These are phyloP conservation scores for Leuciscus idus DNA, from an alignment of 2,113 vertebrate genomes.

Conservation along the genomic window DNA sequence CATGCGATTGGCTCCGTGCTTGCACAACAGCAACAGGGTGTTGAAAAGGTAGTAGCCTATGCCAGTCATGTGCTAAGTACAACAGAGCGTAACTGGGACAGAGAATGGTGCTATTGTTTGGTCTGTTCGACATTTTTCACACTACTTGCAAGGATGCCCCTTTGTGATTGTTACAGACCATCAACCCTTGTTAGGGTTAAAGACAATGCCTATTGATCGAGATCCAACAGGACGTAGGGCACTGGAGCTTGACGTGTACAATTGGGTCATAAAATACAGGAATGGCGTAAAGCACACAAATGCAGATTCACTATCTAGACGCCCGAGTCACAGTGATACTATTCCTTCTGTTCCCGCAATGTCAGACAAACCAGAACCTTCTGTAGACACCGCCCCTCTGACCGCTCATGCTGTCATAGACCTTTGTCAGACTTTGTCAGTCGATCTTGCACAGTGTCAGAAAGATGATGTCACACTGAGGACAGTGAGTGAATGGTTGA, in stretches of 20 bases:
- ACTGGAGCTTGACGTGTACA: neutral
- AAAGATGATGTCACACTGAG: slow-evolving; percentile 10
- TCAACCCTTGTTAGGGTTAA: no score
- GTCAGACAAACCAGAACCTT: neutral
- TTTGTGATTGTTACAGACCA: neutral
- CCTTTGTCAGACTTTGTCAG: slow-evolving; percentile 9
- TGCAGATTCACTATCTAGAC: neutral
- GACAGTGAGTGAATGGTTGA: neutral
- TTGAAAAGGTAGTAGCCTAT: slow-evolving; percentile 11
- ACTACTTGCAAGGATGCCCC: neutral
- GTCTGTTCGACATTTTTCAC: neutral
- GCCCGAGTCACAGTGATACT: neutral
- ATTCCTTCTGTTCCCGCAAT: neutral
- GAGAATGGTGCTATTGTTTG: slow-evolving; percentile 2
- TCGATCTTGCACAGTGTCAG: neutral
- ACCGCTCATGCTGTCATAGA: neutral
- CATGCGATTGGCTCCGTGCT: neutral
- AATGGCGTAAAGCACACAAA: neutral
- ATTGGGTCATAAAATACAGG: neutral
- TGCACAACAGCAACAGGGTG: neutral
- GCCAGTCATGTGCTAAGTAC: neutral
- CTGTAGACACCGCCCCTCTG: neutral
- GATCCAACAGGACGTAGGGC: neutral
- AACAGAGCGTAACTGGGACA: neutral
- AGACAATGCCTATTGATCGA: no score